Percentiles rank a stretch among this genome's conserved stretches.
phyloP scores from a whole-genome alignment of 2,113 vertebrate genomes.

The Craseonycteris thonglongyai region DNA sequence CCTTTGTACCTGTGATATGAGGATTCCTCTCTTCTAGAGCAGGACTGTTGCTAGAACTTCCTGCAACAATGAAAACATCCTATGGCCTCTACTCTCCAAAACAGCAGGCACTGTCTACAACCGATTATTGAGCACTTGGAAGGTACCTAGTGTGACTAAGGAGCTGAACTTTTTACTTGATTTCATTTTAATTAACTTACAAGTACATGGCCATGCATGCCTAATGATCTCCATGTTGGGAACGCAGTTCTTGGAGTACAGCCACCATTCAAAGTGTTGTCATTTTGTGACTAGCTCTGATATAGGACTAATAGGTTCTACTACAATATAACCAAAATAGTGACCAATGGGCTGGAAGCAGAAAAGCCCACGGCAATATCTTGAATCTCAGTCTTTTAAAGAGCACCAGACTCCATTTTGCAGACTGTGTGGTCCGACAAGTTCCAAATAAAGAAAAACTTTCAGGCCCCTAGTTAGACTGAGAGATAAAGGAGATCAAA shows the following conservation, averaged over 20 bases:
- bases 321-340: neutral
- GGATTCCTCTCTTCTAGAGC: neutral
- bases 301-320: neutral
- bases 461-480: neutral
- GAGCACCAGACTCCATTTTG: neutral
- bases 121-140: neutral
- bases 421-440: neutral
- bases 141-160: neutral
- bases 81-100: neutral
- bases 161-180: neutral
- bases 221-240: rapidly evolving
- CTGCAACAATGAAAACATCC: neutral
- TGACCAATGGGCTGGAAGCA: neutral
- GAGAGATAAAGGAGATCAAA: neutral
- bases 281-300: neutral
- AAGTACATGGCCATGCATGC: neutral
- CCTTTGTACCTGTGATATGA: neutral
- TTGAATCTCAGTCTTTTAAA: neutral
- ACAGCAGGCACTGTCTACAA: neutral
- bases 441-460: neutral
- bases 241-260: neutral
- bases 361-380: neutral
- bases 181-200: neutral
- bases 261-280: rapidly evolving
- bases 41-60: neutral